A percentile compares a stretch with the other conserved stretches of the same genome.
These are phyloP conservation scores for Otus scops DNA, from an alignment of 2,797 vertebrate species.

Conservation along the genomic window DNA sequence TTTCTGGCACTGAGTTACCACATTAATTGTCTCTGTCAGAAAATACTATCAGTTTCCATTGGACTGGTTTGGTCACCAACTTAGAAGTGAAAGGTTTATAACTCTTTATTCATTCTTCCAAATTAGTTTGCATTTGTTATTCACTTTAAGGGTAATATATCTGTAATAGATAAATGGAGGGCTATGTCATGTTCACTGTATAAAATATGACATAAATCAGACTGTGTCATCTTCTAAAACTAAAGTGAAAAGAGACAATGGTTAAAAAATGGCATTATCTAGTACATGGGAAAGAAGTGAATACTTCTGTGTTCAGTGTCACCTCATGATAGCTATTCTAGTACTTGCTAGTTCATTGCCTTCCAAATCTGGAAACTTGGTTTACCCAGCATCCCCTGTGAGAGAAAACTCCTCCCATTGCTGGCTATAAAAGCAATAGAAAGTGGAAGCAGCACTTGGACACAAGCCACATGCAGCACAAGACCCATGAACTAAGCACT, in stretches of 20 bases:
- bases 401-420: neutral
- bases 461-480: neutral
- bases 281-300: neutral
- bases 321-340: neutral
- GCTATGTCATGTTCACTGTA: neutral
- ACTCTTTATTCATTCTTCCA: neutral
- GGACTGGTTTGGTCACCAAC: neutral
- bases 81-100: neutral
- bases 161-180: neutral
- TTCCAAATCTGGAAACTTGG: neutral
- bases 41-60: neutral
- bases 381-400: rapidly evolving
- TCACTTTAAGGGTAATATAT: neutral
- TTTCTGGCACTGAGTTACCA: neutral
- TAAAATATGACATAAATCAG: neutral
- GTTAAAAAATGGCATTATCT: neutral
- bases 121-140: neutral
- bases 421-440: neutral
- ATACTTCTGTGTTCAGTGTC: neutral
- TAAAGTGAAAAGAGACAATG: neutral
- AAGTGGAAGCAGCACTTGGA: neutral
- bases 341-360: neutral
- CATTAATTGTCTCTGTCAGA: neutral
- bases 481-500: neutral
- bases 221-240: neutral